Conservation (phyloP, 2,113 vertebrate species). For the Pterocles gutturalis region DNA sequence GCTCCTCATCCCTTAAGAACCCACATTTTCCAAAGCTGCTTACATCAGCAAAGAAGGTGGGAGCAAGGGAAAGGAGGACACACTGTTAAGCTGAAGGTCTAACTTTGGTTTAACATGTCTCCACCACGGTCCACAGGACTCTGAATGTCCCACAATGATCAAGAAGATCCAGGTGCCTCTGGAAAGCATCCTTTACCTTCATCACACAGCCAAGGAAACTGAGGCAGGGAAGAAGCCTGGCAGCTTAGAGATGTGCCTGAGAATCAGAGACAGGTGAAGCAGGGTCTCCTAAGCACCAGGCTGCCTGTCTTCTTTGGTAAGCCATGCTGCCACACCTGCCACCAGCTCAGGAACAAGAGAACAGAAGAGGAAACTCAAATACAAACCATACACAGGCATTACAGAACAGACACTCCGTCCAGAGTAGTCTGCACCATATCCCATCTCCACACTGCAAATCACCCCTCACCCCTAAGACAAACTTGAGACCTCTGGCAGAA, state of each 20-base stretch:
- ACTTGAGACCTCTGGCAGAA: background rate
- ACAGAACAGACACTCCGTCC: background rate
- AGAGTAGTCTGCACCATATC: background rate
- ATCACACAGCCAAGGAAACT: background rate
- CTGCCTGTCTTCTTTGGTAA: background rate
- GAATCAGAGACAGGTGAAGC: background rate
- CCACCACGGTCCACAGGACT: background rate
- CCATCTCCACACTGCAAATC: background rate
- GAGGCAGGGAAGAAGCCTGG: constrained; percentile 9
- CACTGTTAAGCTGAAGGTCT: background rate
- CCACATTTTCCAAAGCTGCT: constrained; percentile 71
- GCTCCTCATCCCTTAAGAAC: constrained; percentile 80
- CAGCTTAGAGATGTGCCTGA: background rate
- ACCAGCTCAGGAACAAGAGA: background rate
- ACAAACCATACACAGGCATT: background rate
- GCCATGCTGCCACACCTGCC: background rate
- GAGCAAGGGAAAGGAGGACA: background rate
- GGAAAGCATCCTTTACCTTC: background rate
- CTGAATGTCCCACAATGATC: background rate
- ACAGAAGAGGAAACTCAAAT: background rate
- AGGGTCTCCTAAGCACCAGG: background rate
- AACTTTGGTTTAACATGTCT: background rate
- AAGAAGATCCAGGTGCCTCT: background rate
- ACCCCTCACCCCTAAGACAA: background rate
- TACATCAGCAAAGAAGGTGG: background rate